A percentile compares a stretch with the other conserved stretches of the same genome.
These are phyloP conservation scores for Ciconia stormi DNA, from an alignment of 2,113 vertebrate genomes.

Conservation along the genomic window DNA sequence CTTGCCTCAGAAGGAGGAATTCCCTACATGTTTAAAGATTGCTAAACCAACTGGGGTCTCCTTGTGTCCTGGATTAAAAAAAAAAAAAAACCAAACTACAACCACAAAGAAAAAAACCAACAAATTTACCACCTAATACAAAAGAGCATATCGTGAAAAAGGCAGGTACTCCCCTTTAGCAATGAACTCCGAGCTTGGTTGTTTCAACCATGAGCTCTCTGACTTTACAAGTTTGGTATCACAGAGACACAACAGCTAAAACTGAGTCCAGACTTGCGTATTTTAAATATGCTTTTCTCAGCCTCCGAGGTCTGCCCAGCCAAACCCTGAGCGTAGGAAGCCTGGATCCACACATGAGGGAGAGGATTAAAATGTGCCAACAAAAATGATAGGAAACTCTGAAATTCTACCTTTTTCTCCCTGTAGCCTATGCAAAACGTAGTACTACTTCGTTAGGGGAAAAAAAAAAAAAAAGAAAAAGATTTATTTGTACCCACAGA, in stretches of 20 bases:
- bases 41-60: neutral
- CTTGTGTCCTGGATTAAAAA: neutral
- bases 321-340: neutral
- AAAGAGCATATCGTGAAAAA: neutral
- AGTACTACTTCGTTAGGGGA: fast-evolving
- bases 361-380: neutral
- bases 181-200: fast-evolving
- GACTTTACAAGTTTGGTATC: neutral
- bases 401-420: neutral
- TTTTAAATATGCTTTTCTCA: neutral
- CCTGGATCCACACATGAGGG: neutral
- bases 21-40: neutral
- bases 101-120: neutral
- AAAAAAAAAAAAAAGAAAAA: neutral
- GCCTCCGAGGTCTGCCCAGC: neutral
- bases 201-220: neutral
- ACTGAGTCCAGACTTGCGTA: neutral
- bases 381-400: neutral
- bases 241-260: neutral
- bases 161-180: neutral
- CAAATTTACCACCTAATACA: neutral
- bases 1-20: neutral
- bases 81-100: neutral
- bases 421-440: neutral
- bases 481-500: neutral